Evolutionary conservation across 2,113 vertebrate species (phyloP).

Genomic region (Caretta caretta): DNA sequence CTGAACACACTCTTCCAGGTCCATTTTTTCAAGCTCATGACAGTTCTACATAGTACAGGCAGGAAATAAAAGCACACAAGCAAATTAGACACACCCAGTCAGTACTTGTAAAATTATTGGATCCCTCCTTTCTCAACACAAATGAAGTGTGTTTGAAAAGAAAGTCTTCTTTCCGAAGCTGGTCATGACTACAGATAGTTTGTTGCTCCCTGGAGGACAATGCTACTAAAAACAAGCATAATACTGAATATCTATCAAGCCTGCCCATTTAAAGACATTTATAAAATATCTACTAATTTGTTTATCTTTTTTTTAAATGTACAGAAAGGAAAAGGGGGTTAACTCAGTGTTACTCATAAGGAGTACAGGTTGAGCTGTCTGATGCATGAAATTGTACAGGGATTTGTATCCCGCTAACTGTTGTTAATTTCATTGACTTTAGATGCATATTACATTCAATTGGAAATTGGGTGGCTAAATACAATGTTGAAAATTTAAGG

Average conservation of each 20-base stretch:
- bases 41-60: conserved; percentile 88
- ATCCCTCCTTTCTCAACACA: background rate
- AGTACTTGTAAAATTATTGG: background rate
- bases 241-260: background rate
- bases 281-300: background rate
- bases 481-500: fast-evolving
- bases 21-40: conserved; percentile 99
- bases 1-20: conserved; percentile 99
- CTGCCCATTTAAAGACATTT: background rate
- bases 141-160: background rate
- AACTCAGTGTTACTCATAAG: background rate
- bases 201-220: background rate
- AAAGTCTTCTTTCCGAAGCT: background rate
- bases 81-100: fast-evolving
- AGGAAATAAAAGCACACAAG: background rate
- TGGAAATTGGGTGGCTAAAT: background rate
- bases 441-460: background rate
- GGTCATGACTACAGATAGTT: fast-evolving
- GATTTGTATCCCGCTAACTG: fast-evolving
- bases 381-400: background rate
- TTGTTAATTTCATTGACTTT: fast-evolving
- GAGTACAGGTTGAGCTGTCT: background rate
- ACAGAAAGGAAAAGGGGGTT: background rate
- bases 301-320: background rate
- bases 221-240: background rate